These are phyloP conservation scores for Linnaemya tessellans DNA, from an alignment of 2,888 invertebrate species.

Conservation along the genomic window DNA sequence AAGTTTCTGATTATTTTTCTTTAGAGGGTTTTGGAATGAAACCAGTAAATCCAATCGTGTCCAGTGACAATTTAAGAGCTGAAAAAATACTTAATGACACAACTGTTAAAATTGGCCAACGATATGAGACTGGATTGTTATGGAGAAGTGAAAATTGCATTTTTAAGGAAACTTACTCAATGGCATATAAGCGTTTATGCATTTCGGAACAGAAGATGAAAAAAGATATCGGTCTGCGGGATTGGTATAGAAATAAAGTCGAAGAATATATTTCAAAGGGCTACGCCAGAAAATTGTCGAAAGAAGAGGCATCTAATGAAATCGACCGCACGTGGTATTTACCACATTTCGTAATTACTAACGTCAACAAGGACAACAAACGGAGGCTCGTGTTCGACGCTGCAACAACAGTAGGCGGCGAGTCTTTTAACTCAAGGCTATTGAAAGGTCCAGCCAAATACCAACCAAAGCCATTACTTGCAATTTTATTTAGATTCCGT, in stretches of 20 bases:
- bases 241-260: conserved; percentile 31
- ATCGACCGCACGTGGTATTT: conserved; percentile 24
- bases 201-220: conserved; percentile 45
- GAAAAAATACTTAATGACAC: conserved; percentile 46
- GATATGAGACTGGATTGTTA: conserved; percentile 42
- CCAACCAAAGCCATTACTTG: conserved; percentile 56
- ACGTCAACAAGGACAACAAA: conserved; percentile 37
- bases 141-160: conserved; percentile 37
- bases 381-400: conserved; percentile 59
- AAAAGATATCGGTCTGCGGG: conserved; percentile 25
- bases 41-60: conserved; percentile 33
- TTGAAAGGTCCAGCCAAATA: conserved; percentile 14
- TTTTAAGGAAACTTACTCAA: conserved; percentile 41
- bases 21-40: conserved; percentile 59
- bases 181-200: conserved; percentile 50
- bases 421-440: conserved; percentile 54
- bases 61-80: conserved; percentile 51
- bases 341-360: conserved; percentile 43
- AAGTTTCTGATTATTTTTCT: conserved; percentile 39
- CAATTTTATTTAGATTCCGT: conserved; percentile 64
- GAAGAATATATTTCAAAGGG: conserved; percentile 39
- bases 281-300: conserved; percentile 22
- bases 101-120: conserved; percentile 21
- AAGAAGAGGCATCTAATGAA: conserved; percentile 9
- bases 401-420: conserved; percentile 50